These are phyloP conservation scores for Tipula unca DNA, from an alignment of 2,888 invertebrate species.

Conservation along the genomic window DNA sequence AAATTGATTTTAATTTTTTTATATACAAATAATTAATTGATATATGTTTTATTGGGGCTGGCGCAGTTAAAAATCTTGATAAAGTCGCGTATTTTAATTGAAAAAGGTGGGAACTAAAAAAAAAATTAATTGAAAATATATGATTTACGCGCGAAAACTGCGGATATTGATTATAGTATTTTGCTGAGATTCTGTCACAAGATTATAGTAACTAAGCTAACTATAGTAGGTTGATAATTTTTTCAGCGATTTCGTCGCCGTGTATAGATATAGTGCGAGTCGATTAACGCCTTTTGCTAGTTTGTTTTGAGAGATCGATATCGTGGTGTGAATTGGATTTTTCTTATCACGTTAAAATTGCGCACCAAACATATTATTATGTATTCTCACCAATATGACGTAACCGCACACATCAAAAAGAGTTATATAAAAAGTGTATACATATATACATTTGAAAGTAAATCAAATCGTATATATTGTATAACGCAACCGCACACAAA, in stretches of 20 bases:
- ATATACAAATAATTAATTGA: background rate
- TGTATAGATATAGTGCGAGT: background rate
- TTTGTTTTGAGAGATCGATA: background rate
- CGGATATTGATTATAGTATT: background rate
- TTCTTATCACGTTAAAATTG: background rate
- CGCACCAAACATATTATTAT: background rate
- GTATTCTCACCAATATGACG: background rate
- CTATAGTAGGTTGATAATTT: background rate
- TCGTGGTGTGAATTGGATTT: background rate
- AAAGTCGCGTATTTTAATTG: background rate
- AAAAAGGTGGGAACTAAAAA: background rate
- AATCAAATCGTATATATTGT: background rate
- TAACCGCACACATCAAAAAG: background rate
- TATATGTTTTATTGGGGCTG: background rate
- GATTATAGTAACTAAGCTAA: background rate
- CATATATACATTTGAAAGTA: no score
- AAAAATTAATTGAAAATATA: background rate
- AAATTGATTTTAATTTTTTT: background rate
- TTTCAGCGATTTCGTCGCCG: background rate
- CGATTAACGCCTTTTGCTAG: background rate
- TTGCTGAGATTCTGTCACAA: background rate
- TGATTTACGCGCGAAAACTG: background rate
- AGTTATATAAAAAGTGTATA: background rate
- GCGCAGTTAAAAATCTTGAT: background rate
- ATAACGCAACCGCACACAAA: no score